These are phyloP conservation scores for Plagodis dolabraria DNA, from an alignment of 2,888 invertebrate genomes.

Conservation along the genomic window DNA sequence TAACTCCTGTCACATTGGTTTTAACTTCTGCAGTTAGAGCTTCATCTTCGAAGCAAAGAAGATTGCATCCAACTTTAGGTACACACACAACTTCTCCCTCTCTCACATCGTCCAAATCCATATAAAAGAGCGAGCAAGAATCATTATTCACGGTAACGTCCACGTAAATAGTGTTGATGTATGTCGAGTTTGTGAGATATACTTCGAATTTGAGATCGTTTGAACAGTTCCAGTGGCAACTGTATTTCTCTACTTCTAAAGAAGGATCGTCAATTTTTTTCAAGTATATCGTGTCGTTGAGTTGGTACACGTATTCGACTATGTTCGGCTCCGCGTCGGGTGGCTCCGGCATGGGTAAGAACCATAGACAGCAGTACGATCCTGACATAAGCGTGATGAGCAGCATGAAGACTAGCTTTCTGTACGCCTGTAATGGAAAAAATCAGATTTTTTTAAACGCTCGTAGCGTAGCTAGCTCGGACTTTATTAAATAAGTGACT, in stretches of 20 bases:
- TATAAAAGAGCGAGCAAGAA: constrained; percentile 64
- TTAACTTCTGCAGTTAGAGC: constrained; percentile 3
- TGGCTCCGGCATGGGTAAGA: constrained; percentile 76
- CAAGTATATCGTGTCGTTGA: constrained; percentile 69
- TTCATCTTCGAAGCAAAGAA: constrained; percentile 66
- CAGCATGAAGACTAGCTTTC: constrained; percentile 89
- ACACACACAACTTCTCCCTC: constrained; percentile 58
- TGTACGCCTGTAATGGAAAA: constrained; percentile 69
- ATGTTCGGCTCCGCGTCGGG: constrained; percentile 12
- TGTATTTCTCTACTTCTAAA: constrained; percentile 57
- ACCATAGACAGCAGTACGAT: constrained; percentile 89
- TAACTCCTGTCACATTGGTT: constrained; percentile 7
- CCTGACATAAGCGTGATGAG: constrained; percentile 87
- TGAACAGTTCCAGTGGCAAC: constrained; percentile 72
- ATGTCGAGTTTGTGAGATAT: constrained; percentile 62
- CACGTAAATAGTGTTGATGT: constrained; percentile 62
- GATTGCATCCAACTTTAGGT: constrained; percentile 60
- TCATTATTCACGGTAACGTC: constrained; percentile 54
- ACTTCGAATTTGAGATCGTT: constrained; percentile 52
- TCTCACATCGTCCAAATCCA: constrained; percentile 57
- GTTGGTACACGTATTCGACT: constrained; percentile 50
- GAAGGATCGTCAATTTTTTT: constrained; percentile 45
- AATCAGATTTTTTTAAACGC: constrained; percentile 1
- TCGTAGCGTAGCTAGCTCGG: background rate
- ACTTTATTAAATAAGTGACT: too few species aligned